phyloP scores from a whole-genome alignment of 2,113 vertebrate species.

The Riparia riparia region DNA sequence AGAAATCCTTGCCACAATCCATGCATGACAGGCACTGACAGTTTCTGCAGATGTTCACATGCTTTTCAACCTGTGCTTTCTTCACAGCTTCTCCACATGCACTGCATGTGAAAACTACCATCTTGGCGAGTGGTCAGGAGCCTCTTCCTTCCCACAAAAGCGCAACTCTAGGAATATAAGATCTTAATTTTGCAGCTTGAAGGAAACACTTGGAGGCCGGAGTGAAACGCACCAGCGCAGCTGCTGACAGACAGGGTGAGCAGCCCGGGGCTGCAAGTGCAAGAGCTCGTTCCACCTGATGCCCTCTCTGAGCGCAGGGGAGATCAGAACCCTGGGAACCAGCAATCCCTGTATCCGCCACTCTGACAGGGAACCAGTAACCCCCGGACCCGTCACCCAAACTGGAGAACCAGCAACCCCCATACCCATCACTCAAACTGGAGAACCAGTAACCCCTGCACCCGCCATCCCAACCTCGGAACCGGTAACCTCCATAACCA shows the following conservation, averaged over 20 bases:
- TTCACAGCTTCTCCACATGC: constrained; percentile 93
- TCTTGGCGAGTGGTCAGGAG: constrained; percentile 27
- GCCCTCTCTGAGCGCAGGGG: fast-evolving
- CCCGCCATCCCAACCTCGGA: too few relatives aligned
- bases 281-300: fast-evolving
- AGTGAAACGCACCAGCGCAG: fast-evolving
- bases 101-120: constrained; percentile 95
- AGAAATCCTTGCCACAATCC: constrained; percentile 95
- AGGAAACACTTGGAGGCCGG: not conserved
- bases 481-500: not conserved
- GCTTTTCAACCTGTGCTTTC: constrained; percentile 93
- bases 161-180: not conserved
- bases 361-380: not conserved
- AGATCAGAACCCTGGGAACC: fast-evolving
- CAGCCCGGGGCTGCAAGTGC: fast-evolving
- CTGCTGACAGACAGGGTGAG: fast-evolving
- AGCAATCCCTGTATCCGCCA: not conserved
- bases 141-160: not conserved
- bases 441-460: too few relatives aligned
- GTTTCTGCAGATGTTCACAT: constrained; percentile 81
- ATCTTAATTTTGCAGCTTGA: not conserved
- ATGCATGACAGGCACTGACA: constrained; percentile 92
- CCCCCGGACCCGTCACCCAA: fast-evolving
- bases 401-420: fast-evolving
- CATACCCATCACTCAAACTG: fast-evolving